phyloP scores from a whole-genome alignment of 2,888 invertebrate species.

The Drosophila siamana region DNA sequence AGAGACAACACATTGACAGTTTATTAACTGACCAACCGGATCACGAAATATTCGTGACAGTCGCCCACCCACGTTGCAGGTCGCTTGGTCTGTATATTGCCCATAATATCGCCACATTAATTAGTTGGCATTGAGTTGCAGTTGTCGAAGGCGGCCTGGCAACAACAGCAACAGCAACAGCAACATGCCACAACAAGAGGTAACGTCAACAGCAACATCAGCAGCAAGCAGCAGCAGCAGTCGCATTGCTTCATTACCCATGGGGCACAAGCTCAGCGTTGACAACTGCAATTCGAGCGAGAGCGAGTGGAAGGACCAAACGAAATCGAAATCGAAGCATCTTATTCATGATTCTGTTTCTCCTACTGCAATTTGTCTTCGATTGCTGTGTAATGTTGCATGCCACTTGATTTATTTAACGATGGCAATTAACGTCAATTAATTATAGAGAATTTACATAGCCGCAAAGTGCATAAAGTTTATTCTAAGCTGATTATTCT shows the following conservation, averaged over 20 bases:
- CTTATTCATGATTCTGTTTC: constrained; percentile 8
- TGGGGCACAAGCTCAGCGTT: constrained; percentile 28
- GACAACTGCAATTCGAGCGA: constrained; percentile 19
- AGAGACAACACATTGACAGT: constrained; percentile 64
- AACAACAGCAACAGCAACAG: constrained; percentile 22
- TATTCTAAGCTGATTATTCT: no score
- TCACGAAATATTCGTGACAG: constrained; percentile 66
- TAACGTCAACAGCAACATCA: constrained; percentile 28
- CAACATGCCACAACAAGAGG: constrained; percentile 20
- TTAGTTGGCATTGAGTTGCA: constrained; percentile 75
- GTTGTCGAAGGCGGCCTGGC: constrained; percentile 24
- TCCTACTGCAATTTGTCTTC: not conserved
- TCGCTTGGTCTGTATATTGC: constrained; percentile 42
- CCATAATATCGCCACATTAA: constrained; percentile 75
- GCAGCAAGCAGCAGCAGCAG: constrained; percentile 12
- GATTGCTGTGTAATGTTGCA: no score
- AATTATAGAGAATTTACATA: not conserved
- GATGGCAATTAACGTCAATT: not conserved
- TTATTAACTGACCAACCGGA: constrained; percentile 68
- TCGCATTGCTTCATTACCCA: constrained; percentile 52
- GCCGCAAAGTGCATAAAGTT: not conserved
- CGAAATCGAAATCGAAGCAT: constrained; percentile 10
- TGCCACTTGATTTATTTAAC: not conserved
- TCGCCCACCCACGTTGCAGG: constrained; percentile 60
- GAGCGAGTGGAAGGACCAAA: constrained; percentile 15